Evolutionary conservation across 2,888 invertebrate genomes (phyloP), one percentile per base, ranked within the genome.

Genomic region (Drosophila nigricruria): DNA sequence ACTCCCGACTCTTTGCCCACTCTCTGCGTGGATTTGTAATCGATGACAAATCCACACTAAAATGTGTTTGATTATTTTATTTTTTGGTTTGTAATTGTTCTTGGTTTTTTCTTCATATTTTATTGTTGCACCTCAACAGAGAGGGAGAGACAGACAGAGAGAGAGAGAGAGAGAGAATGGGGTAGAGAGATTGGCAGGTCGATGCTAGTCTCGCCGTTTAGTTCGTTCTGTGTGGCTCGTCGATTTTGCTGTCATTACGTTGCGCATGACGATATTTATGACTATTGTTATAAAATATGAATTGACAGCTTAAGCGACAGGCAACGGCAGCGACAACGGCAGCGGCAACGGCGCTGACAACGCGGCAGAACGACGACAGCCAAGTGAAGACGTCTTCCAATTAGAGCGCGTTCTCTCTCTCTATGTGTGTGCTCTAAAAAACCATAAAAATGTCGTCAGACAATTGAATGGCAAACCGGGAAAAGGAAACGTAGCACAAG

Each of bases 241-340:
- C 73, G 81, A 77, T 80, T 23, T 72, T 66, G 82, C 84, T 88
- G 85, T 86, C 85, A 86, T 86, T 88, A 77, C 85, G 81, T 75
- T 73, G 83, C 74, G 82, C 74, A 77, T 81, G 88, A 82, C 88
- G 88, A 89, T 90, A 90, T 91, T 91, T 91, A 91, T 91, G 91
- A 87, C 89, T 90, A 88, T 85, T 88, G 88, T 90, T 90, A 88
- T 86, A 88, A 91, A 91, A 91, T 91, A 91, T 91, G 91, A 91
- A 91, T 91, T 91, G 91, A 91, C 91, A 91, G 90, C 79, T 89
- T 83, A 85, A 81, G 77, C 81, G 89, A 83, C 79, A 75, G 74
- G 65, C 70, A 32, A 59, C 36, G 67, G 53, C 57, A 27, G 61
- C 52, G 49, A 53, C 20, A 50, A n/a, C 27, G 45, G 25, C 16